Base-by-base conservation (phyloP, 2,113 vertebrate genomes). In the Phaethon lepturus region DNA sequence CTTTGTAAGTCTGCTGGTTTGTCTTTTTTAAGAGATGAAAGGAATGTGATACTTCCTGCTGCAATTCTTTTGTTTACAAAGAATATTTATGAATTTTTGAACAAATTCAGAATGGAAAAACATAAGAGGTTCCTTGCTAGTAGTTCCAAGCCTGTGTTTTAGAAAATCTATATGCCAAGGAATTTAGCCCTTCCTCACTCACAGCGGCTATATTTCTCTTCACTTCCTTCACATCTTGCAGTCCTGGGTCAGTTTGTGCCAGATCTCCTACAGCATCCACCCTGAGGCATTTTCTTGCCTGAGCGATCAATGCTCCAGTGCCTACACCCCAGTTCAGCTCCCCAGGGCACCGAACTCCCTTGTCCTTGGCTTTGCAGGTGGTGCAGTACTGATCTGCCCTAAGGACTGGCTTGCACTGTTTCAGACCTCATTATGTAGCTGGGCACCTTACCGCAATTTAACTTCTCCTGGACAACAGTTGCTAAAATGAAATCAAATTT, bases 211-310 rank as follows among this genome's bases (percentile, higher is more conserved):
- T 87, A 17, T 78, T 77, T 81, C 49, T 90, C 23, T 84, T 69
- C 29, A 47, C 12, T 40, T 45, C 4, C 0, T 86, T 66, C 33
- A 35, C 24, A 42, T 42, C 22, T 2, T n/a, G 7, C 66, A 35
- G 31, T 45, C 22, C 28, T 23, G 25, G 7, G 5, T 26, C 84
- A 23, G 17, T 72, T 53, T 85, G 12, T 73, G 49, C n/a, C 24
- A 15, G 31, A 10, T 58, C 24, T 79, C 42, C 56, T 71, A 18
- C 72, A 64, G 64, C 49, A 53, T 25, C 49, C 59, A 7, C 35
- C 24, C 23, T 24, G 2, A 2, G 19, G 19, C 49, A 63, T 74
- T 49, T 84, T n/a, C 23, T n/a, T 0, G 0, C 29, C 22, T 23
- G 20, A 44, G 45, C 6, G 0, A 25, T 29, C 20, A 26, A 0